phyloP scores from a whole-genome alignment of 2,888 invertebrate genomes.

The Sepioteuthis lessoniana region DNA sequence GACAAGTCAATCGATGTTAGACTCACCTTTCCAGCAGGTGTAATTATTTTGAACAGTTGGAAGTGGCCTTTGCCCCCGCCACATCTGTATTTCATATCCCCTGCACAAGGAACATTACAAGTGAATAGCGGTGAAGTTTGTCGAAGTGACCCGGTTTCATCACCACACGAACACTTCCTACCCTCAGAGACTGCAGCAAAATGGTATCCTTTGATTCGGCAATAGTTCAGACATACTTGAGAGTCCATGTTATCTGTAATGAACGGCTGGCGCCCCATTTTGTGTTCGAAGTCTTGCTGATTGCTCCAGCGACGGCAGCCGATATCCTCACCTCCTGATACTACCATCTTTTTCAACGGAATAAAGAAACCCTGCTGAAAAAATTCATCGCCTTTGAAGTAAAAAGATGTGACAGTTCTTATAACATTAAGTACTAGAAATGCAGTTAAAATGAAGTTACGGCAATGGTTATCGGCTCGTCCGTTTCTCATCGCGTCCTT shows the following conservation, averaged over 20 bases:
- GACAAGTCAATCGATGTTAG: not conserved
- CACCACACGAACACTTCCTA: not conserved
- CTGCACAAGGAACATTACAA: not conserved
- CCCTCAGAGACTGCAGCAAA: not conserved
- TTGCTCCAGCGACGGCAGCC: not conserved
- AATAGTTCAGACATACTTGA: not conserved
- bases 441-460: not conserved
- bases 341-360: not conserved
- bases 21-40: not conserved
- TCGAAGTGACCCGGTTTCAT: not conserved
- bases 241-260: not conserved
- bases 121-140: not conserved
- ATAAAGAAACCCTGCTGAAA: not conserved
- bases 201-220: not conserved
- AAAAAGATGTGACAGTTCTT: not conserved
- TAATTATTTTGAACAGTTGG: not conserved
- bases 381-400: not conserved
- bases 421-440: not conserved
- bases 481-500: not conserved
- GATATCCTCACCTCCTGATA: not conserved
- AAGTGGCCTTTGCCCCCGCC: not conserved
- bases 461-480: not conserved
- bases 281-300: not conserved
- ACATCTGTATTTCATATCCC: not conserved
- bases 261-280: not conserved